These are phyloP conservation scores for Eulacestoma nigropectus DNA, from an alignment of 2,113 vertebrate species.

Conservation along the genomic window DNA sequence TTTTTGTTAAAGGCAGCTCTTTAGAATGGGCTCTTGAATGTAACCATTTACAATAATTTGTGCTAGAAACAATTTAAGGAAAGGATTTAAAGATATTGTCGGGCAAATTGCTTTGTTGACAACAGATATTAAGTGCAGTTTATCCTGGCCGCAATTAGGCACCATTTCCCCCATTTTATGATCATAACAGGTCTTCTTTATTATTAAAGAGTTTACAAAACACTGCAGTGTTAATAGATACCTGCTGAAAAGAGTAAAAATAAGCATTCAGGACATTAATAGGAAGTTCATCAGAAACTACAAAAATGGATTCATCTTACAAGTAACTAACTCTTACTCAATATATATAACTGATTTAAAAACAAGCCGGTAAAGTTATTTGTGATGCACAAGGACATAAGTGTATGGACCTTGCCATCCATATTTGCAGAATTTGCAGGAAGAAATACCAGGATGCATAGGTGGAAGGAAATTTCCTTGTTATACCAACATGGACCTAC, in stretches of 20 bases:
- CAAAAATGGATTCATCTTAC: background rate
- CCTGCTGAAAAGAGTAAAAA: background rate
- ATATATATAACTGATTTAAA: background rate
- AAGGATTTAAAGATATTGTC: constrained; percentile 10
- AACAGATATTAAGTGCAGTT: constrained; percentile 57
- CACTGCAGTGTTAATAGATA: background rate
- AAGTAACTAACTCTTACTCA: background rate
- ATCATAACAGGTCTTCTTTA: background rate
- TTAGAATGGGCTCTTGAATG: background rate
- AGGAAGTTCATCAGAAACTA: background rate
- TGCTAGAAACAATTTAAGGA: constrained; percentile 1
- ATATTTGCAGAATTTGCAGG: background rate
- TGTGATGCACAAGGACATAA: background rate
- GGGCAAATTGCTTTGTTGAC: constrained; percentile 34
- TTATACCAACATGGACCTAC: background rate
- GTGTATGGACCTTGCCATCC: background rate
- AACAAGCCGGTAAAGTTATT: background rate
- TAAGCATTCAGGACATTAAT: background rate
- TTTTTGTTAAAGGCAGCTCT: background rate
- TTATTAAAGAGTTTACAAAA: constrained; percentile 31
- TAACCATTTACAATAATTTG: background rate
- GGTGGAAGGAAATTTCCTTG: background rate
- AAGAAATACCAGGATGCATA: background rate
- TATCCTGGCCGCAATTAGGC: constrained; percentile 37
- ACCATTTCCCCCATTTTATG: background rate